phyloP scores from a whole-genome alignment of 1,140 invertebrate species.

The Lepidurus apus region DNA sequence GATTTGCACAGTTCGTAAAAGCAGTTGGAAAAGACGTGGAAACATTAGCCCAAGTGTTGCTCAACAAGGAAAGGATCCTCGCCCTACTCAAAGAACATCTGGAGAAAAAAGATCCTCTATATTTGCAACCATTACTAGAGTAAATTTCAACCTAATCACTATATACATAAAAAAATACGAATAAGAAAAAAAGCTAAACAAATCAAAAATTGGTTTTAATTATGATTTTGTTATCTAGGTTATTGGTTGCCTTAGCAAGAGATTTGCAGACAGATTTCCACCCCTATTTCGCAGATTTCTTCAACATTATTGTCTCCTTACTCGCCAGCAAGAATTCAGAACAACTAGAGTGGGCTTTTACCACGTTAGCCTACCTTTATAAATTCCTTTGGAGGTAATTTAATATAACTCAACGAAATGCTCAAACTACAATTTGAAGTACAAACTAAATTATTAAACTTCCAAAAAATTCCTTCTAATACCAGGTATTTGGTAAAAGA shows the following conservation, averaged over 20 bases:
- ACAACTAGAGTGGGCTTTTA: slow-evolving; percentile 72
- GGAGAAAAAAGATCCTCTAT: slow-evolving; percentile 60
- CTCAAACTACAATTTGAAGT: too few species aligned
- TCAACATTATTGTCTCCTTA: slow-evolving; percentile 63
- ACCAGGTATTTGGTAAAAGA: slow-evolving; percentile 61
- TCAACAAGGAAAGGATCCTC: slow-evolving; percentile 69
- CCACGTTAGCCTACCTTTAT: slow-evolving; percentile 78
- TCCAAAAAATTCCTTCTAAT: neutral
- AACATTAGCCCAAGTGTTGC: slow-evolving; percentile 70
- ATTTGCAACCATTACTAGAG: slow-evolving; percentile 73
- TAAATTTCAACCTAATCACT: slow-evolving; percentile 50
- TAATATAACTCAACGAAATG: neutral
- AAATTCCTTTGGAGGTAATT: slow-evolving; percentile 72
- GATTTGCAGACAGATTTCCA: slow-evolving; percentile 85
- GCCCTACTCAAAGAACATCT: slow-evolving; percentile 65
- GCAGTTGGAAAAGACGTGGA: slow-evolving; percentile 60
- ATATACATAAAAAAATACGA: slow-evolving; percentile 32
- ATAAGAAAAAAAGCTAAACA: slow-evolving; percentile 2
- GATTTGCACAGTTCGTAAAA: slow-evolving; percentile 67
- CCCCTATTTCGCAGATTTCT: slow-evolving; percentile 62
- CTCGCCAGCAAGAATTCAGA: slow-evolving; percentile 72
- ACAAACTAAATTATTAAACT: neutral
- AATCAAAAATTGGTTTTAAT: slow-evolving; percentile 9
- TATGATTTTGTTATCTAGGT: slow-evolving; percentile 52
- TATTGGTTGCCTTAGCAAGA: slow-evolving; percentile 73